phyloP scores from a whole-genome alignment of 2,888 invertebrate species.

The Acronicta aceris region DNA sequence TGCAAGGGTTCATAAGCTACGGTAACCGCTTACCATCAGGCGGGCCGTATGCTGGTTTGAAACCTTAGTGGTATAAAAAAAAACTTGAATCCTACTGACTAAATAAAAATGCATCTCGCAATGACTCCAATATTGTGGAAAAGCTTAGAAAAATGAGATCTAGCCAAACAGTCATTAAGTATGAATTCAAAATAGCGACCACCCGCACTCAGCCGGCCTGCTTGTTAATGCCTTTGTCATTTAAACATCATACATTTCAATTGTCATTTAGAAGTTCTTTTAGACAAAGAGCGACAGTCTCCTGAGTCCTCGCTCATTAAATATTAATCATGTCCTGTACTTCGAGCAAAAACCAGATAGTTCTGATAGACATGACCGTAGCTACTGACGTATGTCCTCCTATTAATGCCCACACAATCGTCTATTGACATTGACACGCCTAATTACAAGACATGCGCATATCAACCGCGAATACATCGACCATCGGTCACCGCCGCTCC shows the following conservation, averaged over 20 bases:
- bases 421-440: constrained; percentile 77
- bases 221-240: constrained; percentile 18
- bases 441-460: constrained; percentile 73
- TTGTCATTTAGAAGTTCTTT: constrained; percentile 4
- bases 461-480: constrained; percentile 53
- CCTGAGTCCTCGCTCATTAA: constrained; percentile 42
- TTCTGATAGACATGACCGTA: constrained; percentile 45
- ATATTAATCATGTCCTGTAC: constrained; percentile 53
- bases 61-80: too few species aligned
- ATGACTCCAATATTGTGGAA: too few species aligned
- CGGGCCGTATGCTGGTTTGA: too few species aligned
- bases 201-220: constrained; percentile 19
- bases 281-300: constrained; percentile 26
- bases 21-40: too few species aligned
- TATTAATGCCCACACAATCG: constrained; percentile 68
- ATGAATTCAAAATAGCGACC: constrained; percentile 28
- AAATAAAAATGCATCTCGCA: too few species aligned
- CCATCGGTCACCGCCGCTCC: constrained; percentile 56
- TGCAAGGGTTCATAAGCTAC: too few species aligned
- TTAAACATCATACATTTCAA: constrained; percentile 18
- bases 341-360: constrained; percentile 50
- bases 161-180: background rate
- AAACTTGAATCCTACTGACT: too few species aligned
- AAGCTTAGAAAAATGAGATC: too few species aligned
- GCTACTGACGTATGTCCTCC: constrained; percentile 60